Evolutionary conservation across 2,888 invertebrate species (phyloP).

Genomic region (Cordilura impudica): DNA sequence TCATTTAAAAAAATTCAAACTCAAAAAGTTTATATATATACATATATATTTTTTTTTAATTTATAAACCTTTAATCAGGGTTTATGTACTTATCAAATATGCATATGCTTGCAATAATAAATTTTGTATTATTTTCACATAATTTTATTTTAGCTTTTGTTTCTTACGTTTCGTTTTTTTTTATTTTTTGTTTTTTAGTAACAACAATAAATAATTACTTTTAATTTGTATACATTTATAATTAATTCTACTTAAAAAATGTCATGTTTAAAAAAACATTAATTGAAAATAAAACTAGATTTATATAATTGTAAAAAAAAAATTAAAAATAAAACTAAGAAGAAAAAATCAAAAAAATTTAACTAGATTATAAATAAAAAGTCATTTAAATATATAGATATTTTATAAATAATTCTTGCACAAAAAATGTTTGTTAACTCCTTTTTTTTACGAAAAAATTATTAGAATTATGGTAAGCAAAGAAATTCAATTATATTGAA

Average conservation of each 20-base stretch:
- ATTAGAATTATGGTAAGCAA: slow-evolving; percentile 3
- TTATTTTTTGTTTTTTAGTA: slow-evolving; percentile 26
- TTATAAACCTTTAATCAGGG: slow-evolving; percentile 1
- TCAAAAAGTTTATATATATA: slow-evolving; percentile 6
- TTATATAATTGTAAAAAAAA: slow-evolving; percentile 16
- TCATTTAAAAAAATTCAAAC: slow-evolving; percentile 12
- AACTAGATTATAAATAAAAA: slow-evolving; percentile 27
- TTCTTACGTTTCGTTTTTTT: background rate
- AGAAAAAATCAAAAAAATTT: slow-evolving; percentile 32
- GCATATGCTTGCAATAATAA: background rate
- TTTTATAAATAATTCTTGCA: slow-evolving; percentile 38
- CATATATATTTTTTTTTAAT: no score
- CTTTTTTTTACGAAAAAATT: slow-evolving; percentile 14
- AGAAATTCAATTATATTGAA: slow-evolving; percentile 58
- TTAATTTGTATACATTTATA: slow-evolving; percentile 39
- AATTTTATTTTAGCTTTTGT: slow-evolving; percentile 2
- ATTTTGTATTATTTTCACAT: slow-evolving; percentile 7
- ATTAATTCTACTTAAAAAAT: slow-evolving; percentile 40
- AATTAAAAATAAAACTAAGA: background rate
- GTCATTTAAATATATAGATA: background rate
- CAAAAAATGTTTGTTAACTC: slow-evolving; percentile 12
- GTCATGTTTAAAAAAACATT: slow-evolving; percentile 45
- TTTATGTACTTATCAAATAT: slow-evolving; percentile 1
- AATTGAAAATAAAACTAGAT: slow-evolving; percentile 14
- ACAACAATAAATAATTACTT: slow-evolving; percentile 54